Evolutionary conservation across 2,797 vertebrate species (phyloP).

Genomic region (Anas capensis): DNA sequence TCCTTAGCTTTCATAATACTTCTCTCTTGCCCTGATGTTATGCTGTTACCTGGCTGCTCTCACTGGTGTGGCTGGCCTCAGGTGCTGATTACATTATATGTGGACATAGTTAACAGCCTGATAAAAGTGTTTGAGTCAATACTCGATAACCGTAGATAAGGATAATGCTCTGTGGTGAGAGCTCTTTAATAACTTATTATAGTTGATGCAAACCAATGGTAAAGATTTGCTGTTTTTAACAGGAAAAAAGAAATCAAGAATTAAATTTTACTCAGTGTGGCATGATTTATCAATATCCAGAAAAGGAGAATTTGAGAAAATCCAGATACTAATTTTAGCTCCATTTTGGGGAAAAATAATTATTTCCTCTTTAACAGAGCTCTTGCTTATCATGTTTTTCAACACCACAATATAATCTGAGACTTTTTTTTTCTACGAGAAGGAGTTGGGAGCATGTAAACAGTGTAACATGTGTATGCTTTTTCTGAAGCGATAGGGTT

Average conservation of each 20-base stretch:
- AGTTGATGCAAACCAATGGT: background rate
- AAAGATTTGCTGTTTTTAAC: background rate
- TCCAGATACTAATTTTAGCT: background rate
- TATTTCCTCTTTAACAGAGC: background rate
- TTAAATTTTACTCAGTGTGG: background rate
- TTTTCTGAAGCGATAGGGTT: background rate
- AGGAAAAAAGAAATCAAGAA: background rate
- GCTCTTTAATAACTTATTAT: conserved; percentile 30
- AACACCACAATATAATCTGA: background rate
- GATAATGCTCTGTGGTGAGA: background rate
- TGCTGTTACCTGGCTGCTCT: background rate
- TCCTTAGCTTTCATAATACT: conserved; percentile 29
- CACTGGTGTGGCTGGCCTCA: background rate
- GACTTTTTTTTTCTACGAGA: background rate
- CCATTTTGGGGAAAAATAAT: background rate
- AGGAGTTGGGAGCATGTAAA: background rate
- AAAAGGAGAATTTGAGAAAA: conserved; percentile 6
- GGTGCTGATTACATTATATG: background rate
- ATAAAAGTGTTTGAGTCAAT: conserved; percentile 57
- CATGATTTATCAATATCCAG: background rate
- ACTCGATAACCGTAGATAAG: conserved; percentile 16
- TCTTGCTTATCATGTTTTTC: background rate
- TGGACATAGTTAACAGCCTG: conserved; percentile 43
- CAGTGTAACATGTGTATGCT: background rate
- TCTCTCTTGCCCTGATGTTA: conserved; percentile 10